These are phyloP conservation scores for Centruroides vittatus DNA, from an alignment of 1,140 invertebrate species.

Conservation along the genomic window DNA sequence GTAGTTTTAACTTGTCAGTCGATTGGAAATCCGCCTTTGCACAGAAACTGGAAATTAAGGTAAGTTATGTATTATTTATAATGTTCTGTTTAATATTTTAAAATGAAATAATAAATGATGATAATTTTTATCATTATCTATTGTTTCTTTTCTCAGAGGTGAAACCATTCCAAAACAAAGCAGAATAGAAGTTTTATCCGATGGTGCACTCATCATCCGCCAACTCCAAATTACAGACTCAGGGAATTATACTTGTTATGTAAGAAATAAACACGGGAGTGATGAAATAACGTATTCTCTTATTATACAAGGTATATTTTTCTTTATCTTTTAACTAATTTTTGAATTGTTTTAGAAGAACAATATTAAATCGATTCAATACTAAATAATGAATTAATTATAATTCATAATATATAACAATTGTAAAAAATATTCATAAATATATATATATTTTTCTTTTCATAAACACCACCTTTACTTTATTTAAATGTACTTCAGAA, in stretches of 20 bases:
- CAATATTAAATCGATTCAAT: background rate
- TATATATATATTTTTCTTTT: background rate
- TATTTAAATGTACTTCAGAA: background rate
- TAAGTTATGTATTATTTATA: background rate
- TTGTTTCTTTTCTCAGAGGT: background rate
- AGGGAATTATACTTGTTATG: constrained; percentile 20
- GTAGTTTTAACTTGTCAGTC: constrained; percentile 18
- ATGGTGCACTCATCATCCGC: constrained; percentile 16
- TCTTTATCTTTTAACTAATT: background rate
- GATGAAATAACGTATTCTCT: constrained; percentile 19
- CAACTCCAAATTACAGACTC: constrained; percentile 15
- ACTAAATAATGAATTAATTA: background rate
- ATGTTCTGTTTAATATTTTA: no score
- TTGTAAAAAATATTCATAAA: background rate
- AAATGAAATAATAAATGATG: no score
- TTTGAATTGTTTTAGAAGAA: background rate
- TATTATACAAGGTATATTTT: constrained; percentile 16
- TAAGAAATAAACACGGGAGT: constrained; percentile 19
- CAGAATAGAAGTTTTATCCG: constrained; percentile 9
- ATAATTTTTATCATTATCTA: no score
- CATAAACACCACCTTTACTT: no score
- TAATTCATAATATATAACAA: background rate
- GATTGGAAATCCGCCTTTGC: constrained; percentile 18
- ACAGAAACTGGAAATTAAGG: constrained; percentile 68
- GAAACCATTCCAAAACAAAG: constrained; percentile 10